Conservation (phyloP, 2,888 invertebrate genomes). For the Anarsia innoxiella region DNA sequence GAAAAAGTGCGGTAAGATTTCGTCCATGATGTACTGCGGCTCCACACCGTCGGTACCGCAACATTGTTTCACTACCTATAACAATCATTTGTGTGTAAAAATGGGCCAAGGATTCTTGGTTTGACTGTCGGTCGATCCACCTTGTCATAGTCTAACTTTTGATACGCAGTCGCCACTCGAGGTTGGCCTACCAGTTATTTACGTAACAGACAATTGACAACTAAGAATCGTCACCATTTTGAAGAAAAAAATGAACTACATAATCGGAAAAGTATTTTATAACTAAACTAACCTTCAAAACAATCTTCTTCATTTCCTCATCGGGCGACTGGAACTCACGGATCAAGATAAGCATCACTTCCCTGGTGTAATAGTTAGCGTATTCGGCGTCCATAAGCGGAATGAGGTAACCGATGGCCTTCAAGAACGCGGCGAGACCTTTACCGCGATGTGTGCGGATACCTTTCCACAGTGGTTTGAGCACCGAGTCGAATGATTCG, state of each 20-base stretch:
- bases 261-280: slow-evolving; percentile 1
- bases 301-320: slow-evolving; percentile 99
- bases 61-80: slow-evolving; percentile 97
- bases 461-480: slow-evolving; percentile 99
- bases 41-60: slow-evolving; percentile 99
- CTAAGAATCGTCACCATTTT: too few species aligned
- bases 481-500: slow-evolving; percentile 99
- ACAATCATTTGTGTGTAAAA: too few species aligned
- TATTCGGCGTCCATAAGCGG: slow-evolving; percentile 99
- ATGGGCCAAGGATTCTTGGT: too few species aligned
- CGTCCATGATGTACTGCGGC: slow-evolving; percentile 99
- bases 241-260: too few species aligned
- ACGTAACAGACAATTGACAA: too few species aligned
- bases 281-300: slow-evolving; percentile 89
- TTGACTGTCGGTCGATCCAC: too few species aligned
- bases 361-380: slow-evolving; percentile 99
- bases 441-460: slow-evolving; percentile 93
- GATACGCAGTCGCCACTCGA: too few species aligned
- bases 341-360: slow-evolving; percentile 98
- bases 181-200: too few species aligned
- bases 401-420: slow-evolving; percentile 99
- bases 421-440: slow-evolving; percentile 98
- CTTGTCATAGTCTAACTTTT: too few species aligned
- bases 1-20: slow-evolving; percentile 98
- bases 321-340: slow-evolving; percentile 99